Conservation (phyloP, 2,888 invertebrate genomes). For the Eumacrocentrus americanus region DNA sequence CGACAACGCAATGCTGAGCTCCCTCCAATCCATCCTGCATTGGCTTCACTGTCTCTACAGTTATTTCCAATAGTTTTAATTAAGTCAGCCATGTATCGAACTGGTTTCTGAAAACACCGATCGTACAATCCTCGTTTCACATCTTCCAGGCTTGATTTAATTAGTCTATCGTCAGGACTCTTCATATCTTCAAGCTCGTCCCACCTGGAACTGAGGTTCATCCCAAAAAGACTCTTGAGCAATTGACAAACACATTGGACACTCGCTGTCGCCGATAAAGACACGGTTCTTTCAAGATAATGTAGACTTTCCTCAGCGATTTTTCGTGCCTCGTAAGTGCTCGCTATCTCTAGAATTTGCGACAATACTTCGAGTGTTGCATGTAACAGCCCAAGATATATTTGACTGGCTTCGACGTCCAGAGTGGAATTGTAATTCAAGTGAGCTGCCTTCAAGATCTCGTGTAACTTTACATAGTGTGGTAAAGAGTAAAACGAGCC, state of each 20-base stretch:
- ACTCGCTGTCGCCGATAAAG: slow-evolving; percentile 72
- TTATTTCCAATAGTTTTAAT: slow-evolving; percentile 54
- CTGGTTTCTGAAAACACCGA: slow-evolving; percentile 53
- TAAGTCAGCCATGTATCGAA: slow-evolving; percentile 50
- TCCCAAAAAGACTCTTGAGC: slow-evolving; percentile 76
- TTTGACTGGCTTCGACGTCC: slow-evolving; percentile 77
- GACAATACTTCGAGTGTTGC: slow-evolving; percentile 72
- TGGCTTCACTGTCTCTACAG: slow-evolving; percentile 51
- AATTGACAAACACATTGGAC: slow-evolving; percentile 81
- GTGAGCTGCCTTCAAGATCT: slow-evolving; percentile 80
- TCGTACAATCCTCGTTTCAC: slow-evolving; percentile 46
- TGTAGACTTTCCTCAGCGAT: slow-evolving; percentile 81
- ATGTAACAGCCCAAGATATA: slow-evolving; percentile 72
- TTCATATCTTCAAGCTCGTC: slow-evolving; percentile 49
- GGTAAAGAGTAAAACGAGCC: slow-evolving; percentile 74
- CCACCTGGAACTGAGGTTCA: slow-evolving; percentile 69
- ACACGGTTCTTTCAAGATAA: slow-evolving; percentile 76
- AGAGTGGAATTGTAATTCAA: slow-evolving; percentile 88
- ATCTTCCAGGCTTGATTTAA: slow-evolving; percentile 30
- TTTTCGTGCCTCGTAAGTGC: slow-evolving; percentile 73
- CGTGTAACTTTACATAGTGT: slow-evolving; percentile 86
- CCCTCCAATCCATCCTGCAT: slow-evolving; percentile 42
- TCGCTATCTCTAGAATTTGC: slow-evolving; percentile 73
- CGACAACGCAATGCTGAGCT: slow-evolving; percentile 31
- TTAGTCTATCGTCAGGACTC: slow-evolving; percentile 21